phyloP scores from a whole-genome alignment of 2,113 vertebrate species.

The Desmodus rotundus region DNA sequence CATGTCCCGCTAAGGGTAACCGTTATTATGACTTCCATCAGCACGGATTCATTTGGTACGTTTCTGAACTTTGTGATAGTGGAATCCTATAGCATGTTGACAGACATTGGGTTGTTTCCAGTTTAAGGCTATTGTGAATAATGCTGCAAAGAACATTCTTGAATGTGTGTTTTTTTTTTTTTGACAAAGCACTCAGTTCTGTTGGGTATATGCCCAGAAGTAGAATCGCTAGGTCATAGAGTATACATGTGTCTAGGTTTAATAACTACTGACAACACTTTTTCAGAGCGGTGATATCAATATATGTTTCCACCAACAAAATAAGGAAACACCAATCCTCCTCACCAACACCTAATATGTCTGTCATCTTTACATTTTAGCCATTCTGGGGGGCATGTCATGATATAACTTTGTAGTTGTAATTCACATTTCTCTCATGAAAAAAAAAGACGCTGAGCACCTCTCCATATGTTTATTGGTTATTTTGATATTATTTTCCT shows the following conservation, averaged over 20 bases:
- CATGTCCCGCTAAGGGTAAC: background rate
- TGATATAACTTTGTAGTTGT: background rate
- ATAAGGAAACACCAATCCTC: background rate
- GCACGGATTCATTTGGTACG: background rate
- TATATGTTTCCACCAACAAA: background rate
- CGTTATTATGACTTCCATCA: background rate
- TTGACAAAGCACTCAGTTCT: background rate
- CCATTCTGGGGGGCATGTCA: background rate
- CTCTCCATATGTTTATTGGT: background rate
- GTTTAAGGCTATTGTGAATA: background rate
- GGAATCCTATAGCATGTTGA: background rate
- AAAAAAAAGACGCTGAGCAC: background rate
- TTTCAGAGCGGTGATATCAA: background rate
- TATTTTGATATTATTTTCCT: background rate
- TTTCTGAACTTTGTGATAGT: background rate
- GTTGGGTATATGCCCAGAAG: background rate
- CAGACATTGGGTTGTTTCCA: background rate
- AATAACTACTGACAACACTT: background rate
- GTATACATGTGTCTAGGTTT: background rate
- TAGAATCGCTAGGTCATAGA: background rate
- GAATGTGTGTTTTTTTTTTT: too few species aligned
- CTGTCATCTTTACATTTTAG: background rate
- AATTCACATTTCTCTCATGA: background rate
- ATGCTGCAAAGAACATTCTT: slow-evolving; percentile 7
- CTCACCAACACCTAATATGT: background rate